Evolutionary conservation across 2,797 vertebrate genomes (phyloP).

Genomic region (Darevskia nairensis): DNA sequence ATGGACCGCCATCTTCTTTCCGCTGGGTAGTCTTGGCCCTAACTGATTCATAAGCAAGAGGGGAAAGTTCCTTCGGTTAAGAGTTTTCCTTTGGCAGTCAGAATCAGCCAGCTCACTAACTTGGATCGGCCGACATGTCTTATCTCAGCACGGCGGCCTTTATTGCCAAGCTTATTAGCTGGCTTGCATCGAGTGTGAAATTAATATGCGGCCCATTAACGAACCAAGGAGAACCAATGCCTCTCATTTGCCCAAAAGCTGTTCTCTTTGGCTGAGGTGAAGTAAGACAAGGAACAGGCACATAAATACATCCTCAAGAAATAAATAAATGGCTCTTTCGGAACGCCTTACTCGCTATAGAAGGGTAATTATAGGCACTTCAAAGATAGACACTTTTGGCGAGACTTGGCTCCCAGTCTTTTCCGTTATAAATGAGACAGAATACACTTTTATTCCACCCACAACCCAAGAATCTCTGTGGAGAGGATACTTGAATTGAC

Average conservation of each 20-base stretch:
- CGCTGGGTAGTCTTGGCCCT: background rate
- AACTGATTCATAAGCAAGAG: background rate
- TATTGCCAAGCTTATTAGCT: background rate
- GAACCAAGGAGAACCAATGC: conserved; percentile 19
- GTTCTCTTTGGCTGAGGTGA: background rate
- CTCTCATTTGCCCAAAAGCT: background rate
- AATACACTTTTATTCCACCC: too few relatives aligned
- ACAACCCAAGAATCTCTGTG: too few relatives aligned
- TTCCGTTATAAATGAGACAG: too few relatives aligned
- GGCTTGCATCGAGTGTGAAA: background rate
- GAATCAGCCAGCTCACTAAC: background rate
- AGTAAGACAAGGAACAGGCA: background rate
- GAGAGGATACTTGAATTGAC: too few relatives aligned
- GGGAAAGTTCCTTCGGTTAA: background rate
- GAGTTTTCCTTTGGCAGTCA: background rate
- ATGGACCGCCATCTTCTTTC: background rate
- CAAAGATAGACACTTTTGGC: too few relatives aligned
- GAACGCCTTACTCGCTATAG: too few relatives aligned
- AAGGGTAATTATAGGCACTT: too few relatives aligned
- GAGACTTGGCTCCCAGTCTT: too few relatives aligned
- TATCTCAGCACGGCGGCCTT: conserved; percentile 5
- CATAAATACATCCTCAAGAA: background rate
- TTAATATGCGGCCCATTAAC: conserved; percentile 21
- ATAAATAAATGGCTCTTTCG: too few relatives aligned
- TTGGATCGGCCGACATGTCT: background rate